Conservation (phyloP, 2,113 vertebrate genomes). For the Pachyramphus minor region DNA sequence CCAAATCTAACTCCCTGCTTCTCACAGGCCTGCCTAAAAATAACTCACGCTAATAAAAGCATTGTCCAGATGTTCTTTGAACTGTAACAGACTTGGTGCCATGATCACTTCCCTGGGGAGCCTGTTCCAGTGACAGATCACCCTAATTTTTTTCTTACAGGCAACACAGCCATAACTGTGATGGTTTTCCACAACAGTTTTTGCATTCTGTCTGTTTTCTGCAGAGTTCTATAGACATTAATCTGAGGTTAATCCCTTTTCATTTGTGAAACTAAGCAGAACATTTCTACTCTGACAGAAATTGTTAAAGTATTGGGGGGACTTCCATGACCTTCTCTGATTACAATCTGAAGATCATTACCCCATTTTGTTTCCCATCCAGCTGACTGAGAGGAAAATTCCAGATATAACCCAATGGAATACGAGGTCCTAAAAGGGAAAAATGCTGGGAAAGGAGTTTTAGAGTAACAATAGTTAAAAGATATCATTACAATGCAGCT, state of each 20-base stretch:
- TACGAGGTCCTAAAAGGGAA: neutral
- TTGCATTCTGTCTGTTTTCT: neutral
- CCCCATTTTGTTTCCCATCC: neutral
- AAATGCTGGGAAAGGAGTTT: neutral
- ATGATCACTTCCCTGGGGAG: neutral
- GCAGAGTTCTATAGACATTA: neutral
- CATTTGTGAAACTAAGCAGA: neutral
- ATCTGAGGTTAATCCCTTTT: neutral
- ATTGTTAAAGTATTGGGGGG: neutral
- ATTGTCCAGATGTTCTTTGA: neutral
- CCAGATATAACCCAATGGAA: neutral
- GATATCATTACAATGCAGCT: neutral
- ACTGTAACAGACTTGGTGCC: neutral
- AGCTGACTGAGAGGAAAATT: neutral
- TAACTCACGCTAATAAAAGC: neutral
- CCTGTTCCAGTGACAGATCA: accelerated
- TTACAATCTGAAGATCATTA: neutral
- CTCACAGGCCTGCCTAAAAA: neutral
- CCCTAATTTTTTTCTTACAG: neutral
- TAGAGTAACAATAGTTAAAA: neutral
- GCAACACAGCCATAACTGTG: neutral
- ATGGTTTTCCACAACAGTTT: neutral
- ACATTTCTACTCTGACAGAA: neutral
- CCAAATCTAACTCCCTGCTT: neutral
- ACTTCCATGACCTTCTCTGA: neutral